Evolutionary conservation across 2,888 invertebrate species (phyloP).

Genomic region (Eupithecia dodoneata): DNA sequence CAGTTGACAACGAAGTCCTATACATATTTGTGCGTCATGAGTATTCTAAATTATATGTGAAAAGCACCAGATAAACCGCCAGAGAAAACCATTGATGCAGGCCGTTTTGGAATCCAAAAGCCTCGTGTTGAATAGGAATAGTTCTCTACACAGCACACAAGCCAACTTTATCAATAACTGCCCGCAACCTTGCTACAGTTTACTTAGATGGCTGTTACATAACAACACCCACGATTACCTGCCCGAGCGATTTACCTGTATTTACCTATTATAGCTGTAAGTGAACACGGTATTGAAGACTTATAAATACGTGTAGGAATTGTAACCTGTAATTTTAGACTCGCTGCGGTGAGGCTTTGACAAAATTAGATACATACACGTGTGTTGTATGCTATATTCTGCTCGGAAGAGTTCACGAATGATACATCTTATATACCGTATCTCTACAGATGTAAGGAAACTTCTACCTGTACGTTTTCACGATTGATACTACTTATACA

Average conservation of each 20-base stretch:
- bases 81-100: neutral
- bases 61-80: neutral
- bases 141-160: neutral
- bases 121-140: neutral
- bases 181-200: slow-evolving; percentile 31
- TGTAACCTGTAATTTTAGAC: slow-evolving; percentile 35
- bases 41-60: neutral
- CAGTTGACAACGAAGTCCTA: neutral
- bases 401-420: neutral
- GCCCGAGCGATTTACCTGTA: slow-evolving; percentile 22
- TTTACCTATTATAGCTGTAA: slow-evolving; percentile 12
- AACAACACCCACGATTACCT: slow-evolving; percentile 35
- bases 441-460: too few species aligned
- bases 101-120: neutral
- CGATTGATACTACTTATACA: too few species aligned
- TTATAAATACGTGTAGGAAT: slow-evolving; percentile 34
- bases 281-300: slow-evolving; percentile 27
- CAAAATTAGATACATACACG: neutral
- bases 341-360: slow-evolving; percentile 18
- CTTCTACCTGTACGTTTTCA: too few species aligned
- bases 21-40: neutral
- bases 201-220: slow-evolving; percentile 37
- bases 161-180: slow-evolving; percentile 24
- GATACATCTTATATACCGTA: neutral
- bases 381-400: neutral